phyloP scores from a whole-genome alignment of 1,140 invertebrate species.

The Thaumatotibia leucotreta region DNA sequence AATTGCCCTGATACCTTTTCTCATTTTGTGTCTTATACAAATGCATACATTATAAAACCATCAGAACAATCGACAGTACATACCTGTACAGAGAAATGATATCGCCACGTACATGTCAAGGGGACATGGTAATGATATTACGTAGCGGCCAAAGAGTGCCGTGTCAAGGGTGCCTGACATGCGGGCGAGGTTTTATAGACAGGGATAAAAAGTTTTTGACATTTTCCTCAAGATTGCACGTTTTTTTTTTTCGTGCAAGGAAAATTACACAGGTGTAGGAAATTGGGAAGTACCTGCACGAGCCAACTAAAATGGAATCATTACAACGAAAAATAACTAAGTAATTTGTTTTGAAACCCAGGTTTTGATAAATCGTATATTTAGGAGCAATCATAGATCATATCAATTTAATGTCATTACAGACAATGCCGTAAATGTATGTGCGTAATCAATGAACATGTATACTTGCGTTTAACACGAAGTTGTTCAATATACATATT shows the following conservation, averaged over 20 bases:
- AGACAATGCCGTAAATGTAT: too few relatives aligned
- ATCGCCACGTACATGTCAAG: neutral
- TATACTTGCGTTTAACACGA: too few relatives aligned
- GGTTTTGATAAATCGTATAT: too few relatives aligned
- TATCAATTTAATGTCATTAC: too few relatives aligned
- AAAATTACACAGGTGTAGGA: neutral
- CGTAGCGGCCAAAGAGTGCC: conserved; percentile 5
- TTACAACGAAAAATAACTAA: neutral
- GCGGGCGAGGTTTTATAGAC: neutral
- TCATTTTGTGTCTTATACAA: too few relatives aligned
- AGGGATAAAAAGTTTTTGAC: neutral
- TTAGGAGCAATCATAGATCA: too few relatives aligned
- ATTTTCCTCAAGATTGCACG: neutral
- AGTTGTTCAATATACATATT: too few relatives aligned
- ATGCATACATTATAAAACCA: neutral
- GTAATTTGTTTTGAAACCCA: too few relatives aligned
- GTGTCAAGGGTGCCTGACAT: conserved; percentile 5
- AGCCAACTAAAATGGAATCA: neutral
- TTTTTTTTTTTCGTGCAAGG: neutral
- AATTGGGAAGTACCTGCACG: neutral
- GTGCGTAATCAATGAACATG: too few relatives aligned
- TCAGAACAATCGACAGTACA: neutral
- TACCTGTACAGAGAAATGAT: neutral
- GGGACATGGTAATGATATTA: conserved; percentile 11
- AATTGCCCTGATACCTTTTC: too few relatives aligned